Evolutionary conservation across 2,113 vertebrate genomes (phyloP), one percentile per base, ranked within the genome.

Genomic region (Sisor rabdophorus): DNA sequence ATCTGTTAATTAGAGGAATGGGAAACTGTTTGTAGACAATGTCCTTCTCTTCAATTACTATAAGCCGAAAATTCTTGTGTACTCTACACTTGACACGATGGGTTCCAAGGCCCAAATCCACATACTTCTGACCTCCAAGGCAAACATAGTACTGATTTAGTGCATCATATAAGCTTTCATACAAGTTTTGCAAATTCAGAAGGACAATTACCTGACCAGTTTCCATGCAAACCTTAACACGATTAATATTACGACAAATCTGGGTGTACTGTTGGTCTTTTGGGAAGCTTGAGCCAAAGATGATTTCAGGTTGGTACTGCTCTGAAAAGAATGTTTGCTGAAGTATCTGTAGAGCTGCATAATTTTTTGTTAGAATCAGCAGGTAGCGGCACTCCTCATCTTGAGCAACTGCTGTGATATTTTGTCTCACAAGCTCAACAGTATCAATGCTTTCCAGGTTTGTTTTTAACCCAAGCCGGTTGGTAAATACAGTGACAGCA

Each of bases 211-310:
- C 95, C 83, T 91, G 91, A 56, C 97, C 97, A 0, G 96, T 98
- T 84, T 99, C 97, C 97, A 99, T 99, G 88, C 97, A 98, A 71
- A 95, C 88, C 86, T 99, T 99, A 30, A 99, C 94, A 20, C 94
- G 90, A 86, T 98, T 98, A 87, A 99, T 97, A 85, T 97, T 96
- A 59, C 93, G 89, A 89, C 97, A 99, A 80, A 99, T 93, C 72
- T 98, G 97, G 12, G 95, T 94, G 16, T 99, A 99, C 65, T 98
- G 95, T 22, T 98, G 97, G 83, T 99, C 97, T 85, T 92, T 94
- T 0, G 95, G 95, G 60, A 99, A 99, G 64, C 97, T 94, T 81
- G 97, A 99, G 53, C 97, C 96, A 50, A 98, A 99, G 83, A 98
- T 96, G 36, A 98, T 93, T 84, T 99, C 96, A 1, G 96, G 95